Conservation (phyloP, 2,888 invertebrate genomes). For the Eupelmus urozonus region DNA sequence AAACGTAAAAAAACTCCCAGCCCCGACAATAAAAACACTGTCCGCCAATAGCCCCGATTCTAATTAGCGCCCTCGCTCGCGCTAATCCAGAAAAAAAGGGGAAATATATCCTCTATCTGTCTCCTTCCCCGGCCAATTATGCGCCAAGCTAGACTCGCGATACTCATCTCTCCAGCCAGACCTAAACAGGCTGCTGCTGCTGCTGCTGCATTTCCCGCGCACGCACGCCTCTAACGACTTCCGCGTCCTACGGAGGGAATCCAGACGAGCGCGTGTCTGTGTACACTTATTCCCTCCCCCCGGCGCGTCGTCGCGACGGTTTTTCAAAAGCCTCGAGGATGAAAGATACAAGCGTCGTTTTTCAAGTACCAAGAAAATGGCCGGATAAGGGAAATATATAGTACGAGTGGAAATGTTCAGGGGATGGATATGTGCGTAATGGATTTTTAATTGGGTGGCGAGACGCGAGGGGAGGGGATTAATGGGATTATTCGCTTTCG, state of each 20-base stretch:
- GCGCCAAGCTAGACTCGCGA: not conserved
- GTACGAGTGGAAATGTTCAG: no score
- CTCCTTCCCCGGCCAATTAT: slow-evolving; percentile 38
- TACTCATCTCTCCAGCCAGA: slow-evolving; percentile 1
- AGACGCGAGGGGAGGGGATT: not conserved
- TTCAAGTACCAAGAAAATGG: no score
- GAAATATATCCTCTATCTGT: not conserved
- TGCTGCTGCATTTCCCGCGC: slow-evolving; percentile 28
- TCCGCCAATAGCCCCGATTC: slow-evolving; percentile 9
- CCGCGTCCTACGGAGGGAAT: slow-evolving; percentile 32
- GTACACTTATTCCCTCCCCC: not conserved
- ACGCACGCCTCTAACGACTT: slow-evolving; percentile 38
- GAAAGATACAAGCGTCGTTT: no score
- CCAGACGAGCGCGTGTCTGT: slow-evolving; percentile 2
- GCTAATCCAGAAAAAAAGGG: not conserved
- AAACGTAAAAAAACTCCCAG: no score
- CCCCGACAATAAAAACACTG: not conserved
- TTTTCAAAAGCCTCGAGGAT: no score
- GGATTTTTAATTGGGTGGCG: slow-evolving; percentile 8
- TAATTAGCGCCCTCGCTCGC: not conserved
- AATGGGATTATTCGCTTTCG: no score
- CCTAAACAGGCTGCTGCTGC: not conserved
- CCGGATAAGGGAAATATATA: no score
- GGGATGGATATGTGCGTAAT: not conserved
- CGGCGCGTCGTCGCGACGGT: not conserved